phyloP scores from a whole-genome alignment of 2,888 invertebrate species.

The Sesia bembeciformis region DNA sequence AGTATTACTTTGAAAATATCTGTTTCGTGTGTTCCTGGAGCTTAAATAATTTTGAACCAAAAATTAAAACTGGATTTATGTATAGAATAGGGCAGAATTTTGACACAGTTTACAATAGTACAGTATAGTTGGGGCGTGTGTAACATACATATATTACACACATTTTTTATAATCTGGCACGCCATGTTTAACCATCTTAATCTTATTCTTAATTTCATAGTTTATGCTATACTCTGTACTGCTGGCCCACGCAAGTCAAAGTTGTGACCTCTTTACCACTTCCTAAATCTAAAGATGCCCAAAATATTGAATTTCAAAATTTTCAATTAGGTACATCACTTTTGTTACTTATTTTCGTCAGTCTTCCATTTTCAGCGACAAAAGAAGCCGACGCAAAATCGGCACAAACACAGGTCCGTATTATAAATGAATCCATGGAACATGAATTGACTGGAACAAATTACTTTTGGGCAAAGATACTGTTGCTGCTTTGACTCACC shows the following conservation, averaged over 20 bases:
- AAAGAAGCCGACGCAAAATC: not conserved
- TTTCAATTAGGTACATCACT: not conserved
- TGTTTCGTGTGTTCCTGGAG: no score
- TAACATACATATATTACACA: not conserved
- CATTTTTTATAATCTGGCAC: not conserved
- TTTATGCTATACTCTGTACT: no score
- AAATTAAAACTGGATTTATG: no score
- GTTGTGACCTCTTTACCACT: not conserved
- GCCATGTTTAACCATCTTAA: no score
- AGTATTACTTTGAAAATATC: not conserved
- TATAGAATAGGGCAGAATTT: not conserved
- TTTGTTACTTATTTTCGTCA: not conserved
- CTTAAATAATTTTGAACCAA: no score
- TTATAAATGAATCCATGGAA: not conserved
- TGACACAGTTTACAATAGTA: not conserved
- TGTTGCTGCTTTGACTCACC: not conserved
- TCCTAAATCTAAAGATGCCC: not conserved
- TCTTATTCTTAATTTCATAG: no score
- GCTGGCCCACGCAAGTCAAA: not conserved
- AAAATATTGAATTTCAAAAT: not conserved
- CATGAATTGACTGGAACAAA: not conserved
- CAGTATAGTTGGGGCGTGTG: not conserved
- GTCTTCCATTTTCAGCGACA: not conserved
- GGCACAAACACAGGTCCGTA: not conserved
- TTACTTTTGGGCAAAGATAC: not conserved